Percentiles rank a stretch among this genome's conserved stretches.
Conservation (phyloP, 2,888 invertebrate genomes). For the Lissonota sp. region DNA sequence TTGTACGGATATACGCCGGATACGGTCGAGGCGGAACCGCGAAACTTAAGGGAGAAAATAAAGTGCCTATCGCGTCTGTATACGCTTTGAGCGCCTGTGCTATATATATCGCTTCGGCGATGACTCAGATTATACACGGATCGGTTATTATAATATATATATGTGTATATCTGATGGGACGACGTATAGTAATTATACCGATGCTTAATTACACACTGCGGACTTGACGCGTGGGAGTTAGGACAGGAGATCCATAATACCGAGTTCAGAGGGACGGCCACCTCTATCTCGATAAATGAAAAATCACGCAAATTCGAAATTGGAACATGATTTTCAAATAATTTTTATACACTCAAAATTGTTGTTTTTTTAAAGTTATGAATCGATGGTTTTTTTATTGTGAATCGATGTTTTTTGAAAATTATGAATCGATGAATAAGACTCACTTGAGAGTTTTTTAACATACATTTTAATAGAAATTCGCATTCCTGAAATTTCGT, state of each 20-base stretch:
- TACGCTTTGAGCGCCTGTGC: slow-evolving; percentile 1
- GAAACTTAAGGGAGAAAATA: slow-evolving; percentile 53
- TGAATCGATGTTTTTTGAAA: no score
- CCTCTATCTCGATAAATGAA: slow-evolving; percentile 37
- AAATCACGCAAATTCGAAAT: no score
- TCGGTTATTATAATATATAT: slow-evolving; percentile 45
- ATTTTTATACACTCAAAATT: no score
- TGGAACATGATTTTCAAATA: no score
- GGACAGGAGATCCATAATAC: no score
- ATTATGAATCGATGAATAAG: no score
- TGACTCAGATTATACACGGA: slow-evolving; percentile 54
- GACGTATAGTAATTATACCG: slow-evolving; percentile 33
- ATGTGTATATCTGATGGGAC: slow-evolving; percentile 18
- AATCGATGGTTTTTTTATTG: no score
- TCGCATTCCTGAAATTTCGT: no score
- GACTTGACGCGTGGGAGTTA: slow-evolving; percentile 12
- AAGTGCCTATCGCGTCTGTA: slow-evolving; percentile 35
- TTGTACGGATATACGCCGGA: slow-evolving; percentile 46
- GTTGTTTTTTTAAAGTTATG: no score
- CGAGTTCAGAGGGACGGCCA: no score
- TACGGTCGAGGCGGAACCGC: slow-evolving; percentile 63
- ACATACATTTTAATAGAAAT: no score
- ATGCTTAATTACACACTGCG: slow-evolving; percentile 34
- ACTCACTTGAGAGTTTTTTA: no score
- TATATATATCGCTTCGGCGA: slow-evolving; percentile 34